These are phyloP conservation scores for Myiopsitta monachus DNA, from an alignment of 2,113 vertebrate species.

Conservation along the genomic window DNA sequence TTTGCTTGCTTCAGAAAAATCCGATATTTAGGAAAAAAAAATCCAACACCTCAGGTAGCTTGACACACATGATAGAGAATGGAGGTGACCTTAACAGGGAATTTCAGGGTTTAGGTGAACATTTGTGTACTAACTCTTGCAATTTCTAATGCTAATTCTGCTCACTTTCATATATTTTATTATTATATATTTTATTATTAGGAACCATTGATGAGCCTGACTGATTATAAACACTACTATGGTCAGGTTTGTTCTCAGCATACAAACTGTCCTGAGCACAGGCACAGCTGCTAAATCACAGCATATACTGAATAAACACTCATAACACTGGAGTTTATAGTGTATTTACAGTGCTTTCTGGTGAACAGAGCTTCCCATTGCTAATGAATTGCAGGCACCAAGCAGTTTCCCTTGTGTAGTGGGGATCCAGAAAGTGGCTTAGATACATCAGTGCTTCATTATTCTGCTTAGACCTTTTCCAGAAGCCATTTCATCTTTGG, in stretches of 20 bases:
- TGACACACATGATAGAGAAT: background rate
- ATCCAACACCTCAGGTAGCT: accelerated
- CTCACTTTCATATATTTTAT: accelerated
- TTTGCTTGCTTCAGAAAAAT: background rate
- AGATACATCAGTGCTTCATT: background rate
- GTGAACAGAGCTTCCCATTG: background rate
- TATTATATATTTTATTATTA: background rate
- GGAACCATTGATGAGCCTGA: background rate
- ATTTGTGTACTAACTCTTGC: background rate
- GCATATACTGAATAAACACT: background rate
- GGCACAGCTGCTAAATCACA: background rate
- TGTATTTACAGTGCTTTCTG: background rate
- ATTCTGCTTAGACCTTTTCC: background rate
- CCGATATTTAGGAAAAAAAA: background rate
- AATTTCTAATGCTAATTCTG: background rate
- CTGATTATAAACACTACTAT: background rate
- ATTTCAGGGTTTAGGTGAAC: background rate
- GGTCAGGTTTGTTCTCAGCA: background rate
- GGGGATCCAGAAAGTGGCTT: background rate
- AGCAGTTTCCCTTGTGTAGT: background rate
- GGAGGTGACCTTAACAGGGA: background rate
- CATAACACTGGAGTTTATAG: background rate
- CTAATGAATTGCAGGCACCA: background rate
- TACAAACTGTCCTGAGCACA: background rate
- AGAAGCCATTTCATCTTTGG: accelerated